Percentiles rank a stretch among this genome's conserved stretches.
phyloP scores from a whole-genome alignment of 1,140 invertebrate species.

The Laupala kohalensis region DNA sequence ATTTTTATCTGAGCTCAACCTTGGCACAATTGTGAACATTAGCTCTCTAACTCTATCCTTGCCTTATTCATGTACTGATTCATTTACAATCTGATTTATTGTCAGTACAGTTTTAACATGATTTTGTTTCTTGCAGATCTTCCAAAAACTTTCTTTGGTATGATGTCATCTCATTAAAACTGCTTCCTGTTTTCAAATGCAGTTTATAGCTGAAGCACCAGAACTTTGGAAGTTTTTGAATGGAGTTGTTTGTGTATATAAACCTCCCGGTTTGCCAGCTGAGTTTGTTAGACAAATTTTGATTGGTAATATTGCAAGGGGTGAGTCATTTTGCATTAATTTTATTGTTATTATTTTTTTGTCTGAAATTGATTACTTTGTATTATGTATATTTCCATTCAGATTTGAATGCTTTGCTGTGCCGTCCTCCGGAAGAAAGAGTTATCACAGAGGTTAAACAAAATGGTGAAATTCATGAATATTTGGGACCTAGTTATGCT shows the following conservation, averaged over 20 bases:
- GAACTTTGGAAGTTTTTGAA: background rate
- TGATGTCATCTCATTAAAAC: too few relatives aligned
- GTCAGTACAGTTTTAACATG: too few relatives aligned
- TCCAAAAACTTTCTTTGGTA: too few relatives aligned
- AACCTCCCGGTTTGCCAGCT: background rate
- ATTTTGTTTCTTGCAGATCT: too few relatives aligned
- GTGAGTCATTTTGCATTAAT: background rate
- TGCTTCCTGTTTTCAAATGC: too few relatives aligned
- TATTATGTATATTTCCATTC: conserved; percentile 22
- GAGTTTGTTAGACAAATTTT: background rate
- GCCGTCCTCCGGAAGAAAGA: conserved; percentile 39
- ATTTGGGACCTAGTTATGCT: conserved; percentile 45
- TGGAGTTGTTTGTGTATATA: background rate
- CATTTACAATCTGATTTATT: too few relatives aligned
- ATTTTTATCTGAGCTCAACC: too few relatives aligned
- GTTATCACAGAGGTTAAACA: conserved; percentile 46
- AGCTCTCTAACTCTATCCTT: too few relatives aligned
- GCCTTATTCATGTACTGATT: too few relatives aligned
- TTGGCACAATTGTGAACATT: too few relatives aligned
- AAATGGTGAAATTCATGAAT: conserved; percentile 33
- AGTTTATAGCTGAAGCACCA: background rate
- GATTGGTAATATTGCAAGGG: background rate
- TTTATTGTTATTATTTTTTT: background rate
- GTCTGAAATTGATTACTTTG: background rate
- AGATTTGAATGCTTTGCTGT: conserved; percentile 62